Evolutionary conservation across 2,797 vertebrate genomes (phyloP).

Genomic region (Tangara arthus): DNA sequence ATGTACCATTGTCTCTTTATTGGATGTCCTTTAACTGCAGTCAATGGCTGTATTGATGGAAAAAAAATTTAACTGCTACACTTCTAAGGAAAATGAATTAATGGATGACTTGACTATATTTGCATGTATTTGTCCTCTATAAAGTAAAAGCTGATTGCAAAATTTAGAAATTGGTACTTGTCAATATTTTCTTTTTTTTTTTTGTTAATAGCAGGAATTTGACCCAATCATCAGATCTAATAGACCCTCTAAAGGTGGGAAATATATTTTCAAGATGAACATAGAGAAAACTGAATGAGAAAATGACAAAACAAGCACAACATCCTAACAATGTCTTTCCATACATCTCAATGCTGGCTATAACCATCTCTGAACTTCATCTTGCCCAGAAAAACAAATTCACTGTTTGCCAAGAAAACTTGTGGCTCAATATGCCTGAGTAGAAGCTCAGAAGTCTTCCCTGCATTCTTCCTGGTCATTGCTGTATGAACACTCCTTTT

Average conservation of each 20-base stretch:
- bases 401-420: not conserved
- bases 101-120: not conserved
- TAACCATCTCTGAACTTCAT: not conserved
- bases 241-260: not conserved
- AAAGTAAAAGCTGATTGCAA: not conserved
- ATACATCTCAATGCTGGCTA: not conserved
- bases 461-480: not conserved
- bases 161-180: not conserved
- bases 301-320: not conserved
- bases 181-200: not conserved
- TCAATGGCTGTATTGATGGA: not conserved
- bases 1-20: not conserved
- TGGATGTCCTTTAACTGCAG: not conserved
- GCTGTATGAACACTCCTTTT: not conserved
- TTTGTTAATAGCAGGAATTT: not conserved
- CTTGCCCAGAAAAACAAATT: not conserved
- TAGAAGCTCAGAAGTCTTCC: not conserved
- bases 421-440: not conserved
- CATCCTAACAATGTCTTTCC: not conserved
- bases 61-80: not conserved
- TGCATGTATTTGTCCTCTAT: not conserved
- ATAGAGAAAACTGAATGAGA: not conserved
- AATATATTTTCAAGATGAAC: not conserved
- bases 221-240: not conserved
- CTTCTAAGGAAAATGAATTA: not conserved